phyloP scores from a whole-genome alignment of 1,140 invertebrate genomes.

The Tetramorium parvispinum region DNA sequence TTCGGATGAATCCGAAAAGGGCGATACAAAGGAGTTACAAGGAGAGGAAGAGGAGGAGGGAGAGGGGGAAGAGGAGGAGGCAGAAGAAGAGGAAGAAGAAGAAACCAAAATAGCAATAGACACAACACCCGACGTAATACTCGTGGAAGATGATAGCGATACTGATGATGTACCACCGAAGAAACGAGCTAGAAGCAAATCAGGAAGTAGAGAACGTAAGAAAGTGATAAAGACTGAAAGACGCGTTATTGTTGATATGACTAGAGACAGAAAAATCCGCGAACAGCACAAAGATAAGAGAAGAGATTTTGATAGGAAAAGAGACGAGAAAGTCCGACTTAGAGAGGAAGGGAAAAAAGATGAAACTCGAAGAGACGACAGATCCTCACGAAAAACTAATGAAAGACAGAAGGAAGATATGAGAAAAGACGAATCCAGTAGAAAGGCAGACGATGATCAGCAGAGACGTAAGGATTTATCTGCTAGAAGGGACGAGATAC shows the following conservation, averaged over 20 bases:
- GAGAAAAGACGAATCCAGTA: conserved; percentile 81
- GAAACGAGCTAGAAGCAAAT: conserved; percentile 80
- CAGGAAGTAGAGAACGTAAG: conserved; percentile 78
- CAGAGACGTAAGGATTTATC: conserved; percentile 76
- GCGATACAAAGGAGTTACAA: conserved; percentile 70
- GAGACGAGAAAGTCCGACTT: conserved; percentile 77
- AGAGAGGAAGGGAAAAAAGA: conserved; percentile 81
- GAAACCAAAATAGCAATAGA: conserved; percentile 69
- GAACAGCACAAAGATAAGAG: conserved; percentile 80
- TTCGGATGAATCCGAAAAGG: conserved; percentile 83
- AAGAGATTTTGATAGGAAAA: conserved; percentile 78
- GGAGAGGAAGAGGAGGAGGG: conserved; percentile 17
- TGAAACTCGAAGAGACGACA: conserved; percentile 82
- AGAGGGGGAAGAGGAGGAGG: conserved; percentile 58
- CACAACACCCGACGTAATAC: conserved; percentile 81
- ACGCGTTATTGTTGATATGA: conserved; percentile 83
- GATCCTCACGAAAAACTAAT: conserved; percentile 72
- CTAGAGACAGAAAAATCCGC: conserved; percentile 78
- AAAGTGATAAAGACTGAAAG: conserved; percentile 81
- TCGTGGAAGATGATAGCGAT: conserved; percentile 83
- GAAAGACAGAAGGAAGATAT: conserved; percentile 83
- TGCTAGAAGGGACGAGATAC: conserved; percentile 77
- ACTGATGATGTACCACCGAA: conserved; percentile 75
- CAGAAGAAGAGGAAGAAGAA: conserved; percentile 67
- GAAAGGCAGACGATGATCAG: conserved; percentile 79